These are phyloP conservation scores for Sandelia bainsii DNA, from an alignment of 2,797 vertebrate species.

Conservation along the genomic window DNA sequence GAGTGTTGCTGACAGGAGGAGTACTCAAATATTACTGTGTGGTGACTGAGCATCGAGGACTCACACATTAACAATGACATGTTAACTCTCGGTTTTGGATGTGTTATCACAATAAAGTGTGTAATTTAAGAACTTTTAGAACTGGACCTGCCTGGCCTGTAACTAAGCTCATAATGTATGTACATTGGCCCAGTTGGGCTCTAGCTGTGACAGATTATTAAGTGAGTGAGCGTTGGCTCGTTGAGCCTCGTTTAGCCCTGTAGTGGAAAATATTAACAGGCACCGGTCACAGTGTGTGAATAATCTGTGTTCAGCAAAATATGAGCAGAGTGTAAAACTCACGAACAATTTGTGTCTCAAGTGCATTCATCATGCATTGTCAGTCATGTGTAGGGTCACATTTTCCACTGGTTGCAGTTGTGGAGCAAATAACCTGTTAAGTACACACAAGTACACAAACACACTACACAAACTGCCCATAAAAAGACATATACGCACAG, in stretches of 20 bases:
- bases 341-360: neutral
- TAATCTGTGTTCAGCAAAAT: conserved; percentile 43
- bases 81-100: no score
- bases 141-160: neutral
- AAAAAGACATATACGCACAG: conserved; percentile 9
- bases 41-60: no score
- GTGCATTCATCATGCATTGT: conserved; percentile 51
- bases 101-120: no score
- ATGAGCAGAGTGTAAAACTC: conserved; percentile 14
- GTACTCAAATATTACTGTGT: no score
- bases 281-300: conserved; percentile 33
- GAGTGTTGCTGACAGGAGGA: no score
- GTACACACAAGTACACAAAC: conserved; percentile 21
- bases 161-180: neutral
- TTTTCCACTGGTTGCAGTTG: conserved; percentile 61
- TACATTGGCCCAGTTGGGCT: neutral
- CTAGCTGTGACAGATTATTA: conserved; percentile 14
- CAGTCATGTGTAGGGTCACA: conserved; percentile 54
- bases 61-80: no score
- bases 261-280: conserved; percentile 67
- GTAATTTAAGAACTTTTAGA: no score
- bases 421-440: conserved; percentile 66
- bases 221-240: conserved; percentile 8
- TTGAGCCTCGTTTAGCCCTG: conserved; percentile 14
- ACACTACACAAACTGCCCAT: neutral